These are phyloP conservation scores for Cantharis flavilabris DNA, from an alignment of 2,888 invertebrate genomes.

Conservation along the genomic window DNA sequence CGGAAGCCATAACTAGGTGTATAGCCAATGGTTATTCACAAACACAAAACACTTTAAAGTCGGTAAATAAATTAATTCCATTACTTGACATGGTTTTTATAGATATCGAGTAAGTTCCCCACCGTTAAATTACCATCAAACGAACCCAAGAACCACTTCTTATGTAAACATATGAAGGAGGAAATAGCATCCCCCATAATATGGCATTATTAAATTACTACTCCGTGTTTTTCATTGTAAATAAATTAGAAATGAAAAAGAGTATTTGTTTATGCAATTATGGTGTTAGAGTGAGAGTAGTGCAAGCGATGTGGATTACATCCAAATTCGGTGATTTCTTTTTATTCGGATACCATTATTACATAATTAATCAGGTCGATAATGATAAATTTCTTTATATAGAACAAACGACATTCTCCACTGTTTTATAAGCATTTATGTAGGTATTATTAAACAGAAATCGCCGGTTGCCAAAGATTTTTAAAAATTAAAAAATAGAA, in stretches of 20 bases:
- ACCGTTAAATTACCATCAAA: conserved; percentile 4
- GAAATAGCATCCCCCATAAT: conserved; percentile 19
- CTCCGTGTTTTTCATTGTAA: neutral
- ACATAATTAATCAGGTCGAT: neutral
- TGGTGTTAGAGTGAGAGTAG: neutral
- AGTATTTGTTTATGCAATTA: neutral
- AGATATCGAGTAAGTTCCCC: conserved; percentile 12
- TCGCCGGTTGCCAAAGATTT: too few relatives aligned
- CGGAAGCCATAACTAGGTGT: conserved; percentile 31
- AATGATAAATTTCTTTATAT: neutral
- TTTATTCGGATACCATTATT: neutral
- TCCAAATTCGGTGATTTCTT: neutral
- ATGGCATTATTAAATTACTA: neutral
- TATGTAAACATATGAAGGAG: conserved; percentile 15
- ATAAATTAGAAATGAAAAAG: neutral
- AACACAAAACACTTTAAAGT: conserved; percentile 32
- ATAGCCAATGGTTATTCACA: conserved; percentile 33
- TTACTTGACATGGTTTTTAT: conserved; percentile 20
- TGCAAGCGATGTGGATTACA: neutral
- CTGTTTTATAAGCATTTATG: neutral
- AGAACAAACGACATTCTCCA: neutral
- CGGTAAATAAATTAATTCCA: neutral
- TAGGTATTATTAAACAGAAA: neutral
- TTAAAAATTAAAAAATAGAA: too few relatives aligned
- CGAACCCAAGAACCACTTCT: neutral